Conservation (phyloP, 2,113 vertebrate species). For the Atrichornis clamosus region DNA sequence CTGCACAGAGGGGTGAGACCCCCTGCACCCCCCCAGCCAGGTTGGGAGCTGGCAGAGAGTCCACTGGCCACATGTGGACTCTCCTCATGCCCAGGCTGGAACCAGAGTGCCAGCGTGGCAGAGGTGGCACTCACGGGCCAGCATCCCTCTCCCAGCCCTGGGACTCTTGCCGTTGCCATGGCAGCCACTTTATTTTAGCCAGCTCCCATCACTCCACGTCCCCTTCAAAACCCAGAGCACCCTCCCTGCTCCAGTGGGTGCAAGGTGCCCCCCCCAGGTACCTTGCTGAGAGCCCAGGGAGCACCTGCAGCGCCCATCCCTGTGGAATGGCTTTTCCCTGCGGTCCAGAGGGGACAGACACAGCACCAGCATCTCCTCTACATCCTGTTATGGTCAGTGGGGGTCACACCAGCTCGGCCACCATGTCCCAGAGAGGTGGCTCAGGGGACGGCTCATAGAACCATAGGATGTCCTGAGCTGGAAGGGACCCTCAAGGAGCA, state of each 20-base stretch:
- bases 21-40: neutral
- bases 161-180: constrained; percentile 23
- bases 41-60: neutral
- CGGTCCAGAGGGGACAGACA: neutral
- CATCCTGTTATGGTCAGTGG: neutral
- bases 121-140: neutral
- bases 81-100: neutral
- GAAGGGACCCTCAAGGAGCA: neutral
- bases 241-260: neutral
- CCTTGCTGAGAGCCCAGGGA: neutral
- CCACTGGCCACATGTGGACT: neutral
- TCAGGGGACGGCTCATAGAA: neutral
- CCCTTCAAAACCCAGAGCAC: neutral
- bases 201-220: neutral
- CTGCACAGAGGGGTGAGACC: neutral
- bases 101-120: fast-evolving
- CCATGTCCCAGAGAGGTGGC: neutral
- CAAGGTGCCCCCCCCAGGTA: neutral
- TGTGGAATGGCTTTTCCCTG: neutral
- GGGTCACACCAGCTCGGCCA: neutral
- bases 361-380: neutral
- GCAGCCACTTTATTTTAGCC: neutral
- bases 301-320: neutral
- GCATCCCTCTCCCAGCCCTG: neutral
- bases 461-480: neutral